Percentiles rank a stretch among this genome's conserved stretches.
phyloP scores from a whole-genome alignment of 2,797 vertebrate species.

The Microctenopoma steveboyesi region DNA sequence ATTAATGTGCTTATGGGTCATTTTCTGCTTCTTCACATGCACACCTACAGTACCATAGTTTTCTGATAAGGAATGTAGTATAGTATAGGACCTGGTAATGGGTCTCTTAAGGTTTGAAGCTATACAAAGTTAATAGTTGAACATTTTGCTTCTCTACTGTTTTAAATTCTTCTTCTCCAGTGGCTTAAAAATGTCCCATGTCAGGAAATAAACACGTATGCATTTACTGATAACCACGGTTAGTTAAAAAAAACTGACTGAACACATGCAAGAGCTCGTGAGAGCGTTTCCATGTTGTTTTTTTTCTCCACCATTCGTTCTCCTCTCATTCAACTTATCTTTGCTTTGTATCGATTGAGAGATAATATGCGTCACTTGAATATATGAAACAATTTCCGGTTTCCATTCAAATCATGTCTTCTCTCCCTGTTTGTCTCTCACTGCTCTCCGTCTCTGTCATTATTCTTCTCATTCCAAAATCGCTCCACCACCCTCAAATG shows the following conservation, averaged over 20 bases:
- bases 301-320: neutral
- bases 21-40: neutral
- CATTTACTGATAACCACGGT: neutral
- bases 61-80: conserved; percentile 55
- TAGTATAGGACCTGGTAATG: conserved; percentile 35
- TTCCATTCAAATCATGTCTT: conserved; percentile 6
- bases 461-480: conserved; percentile 12
- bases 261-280: neutral
- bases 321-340: neutral
- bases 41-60: neutral
- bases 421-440: conserved; percentile 5
- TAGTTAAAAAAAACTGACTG: conserved; percentile 1
- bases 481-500: conserved; percentile 5
- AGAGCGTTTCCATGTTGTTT: too few relatives aligned
- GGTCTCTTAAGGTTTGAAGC: conserved; percentile 41
- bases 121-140: conserved; percentile 17
- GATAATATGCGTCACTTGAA: conserved; percentile 4
- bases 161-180: neutral
- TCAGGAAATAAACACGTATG: neutral
- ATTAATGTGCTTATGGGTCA: conserved; percentile 9
- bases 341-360: conserved; percentile 15
- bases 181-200: neutral
- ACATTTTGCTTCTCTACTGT: conserved; percentile 1
- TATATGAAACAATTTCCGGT: neutral
- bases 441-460: neutral